Conservation (phyloP, 2,797 vertebrate genomes). For the Myotis daubentonii region DNA sequence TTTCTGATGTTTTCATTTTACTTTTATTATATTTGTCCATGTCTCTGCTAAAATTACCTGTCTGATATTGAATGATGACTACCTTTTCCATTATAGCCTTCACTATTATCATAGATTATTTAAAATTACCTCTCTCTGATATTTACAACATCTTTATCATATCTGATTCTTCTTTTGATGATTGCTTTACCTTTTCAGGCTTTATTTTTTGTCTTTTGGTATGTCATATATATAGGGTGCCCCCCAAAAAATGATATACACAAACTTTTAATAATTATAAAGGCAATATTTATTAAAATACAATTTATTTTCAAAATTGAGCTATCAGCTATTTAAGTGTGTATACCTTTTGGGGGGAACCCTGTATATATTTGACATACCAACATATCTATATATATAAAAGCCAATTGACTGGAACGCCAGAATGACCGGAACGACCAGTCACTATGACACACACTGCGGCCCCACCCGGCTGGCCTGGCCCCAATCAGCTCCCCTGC, state of each 20-base stretch:
- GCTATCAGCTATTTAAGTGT: too few relatives aligned
- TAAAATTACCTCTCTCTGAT: constrained; percentile 34
- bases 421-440: too few relatives aligned
- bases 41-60: neutral
- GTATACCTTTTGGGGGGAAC: too few relatives aligned
- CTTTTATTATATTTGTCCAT: neutral
- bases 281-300: too few relatives aligned
- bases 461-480: too few relatives aligned
- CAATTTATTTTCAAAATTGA: too few relatives aligned
- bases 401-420: too few relatives aligned
- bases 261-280: too few relatives aligned
- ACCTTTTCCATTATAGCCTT: neutral
- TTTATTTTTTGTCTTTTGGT: neutral
- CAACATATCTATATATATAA: neutral
- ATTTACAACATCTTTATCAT: neutral
- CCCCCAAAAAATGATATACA: too few relatives aligned
- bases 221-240: neutral
- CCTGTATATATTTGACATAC: neutral
- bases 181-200: constrained; percentile 35
- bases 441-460: too few relatives aligned
- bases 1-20: constrained; percentile 1
- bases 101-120: neutral
- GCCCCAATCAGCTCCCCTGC: too few relatives aligned
- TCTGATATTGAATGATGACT: neutral
- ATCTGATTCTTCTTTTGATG: constrained; percentile 10